These are phyloP conservation scores for Calycopis cecrops DNA, from an alignment of 1,140 invertebrate species.

Conservation along the genomic window DNA sequence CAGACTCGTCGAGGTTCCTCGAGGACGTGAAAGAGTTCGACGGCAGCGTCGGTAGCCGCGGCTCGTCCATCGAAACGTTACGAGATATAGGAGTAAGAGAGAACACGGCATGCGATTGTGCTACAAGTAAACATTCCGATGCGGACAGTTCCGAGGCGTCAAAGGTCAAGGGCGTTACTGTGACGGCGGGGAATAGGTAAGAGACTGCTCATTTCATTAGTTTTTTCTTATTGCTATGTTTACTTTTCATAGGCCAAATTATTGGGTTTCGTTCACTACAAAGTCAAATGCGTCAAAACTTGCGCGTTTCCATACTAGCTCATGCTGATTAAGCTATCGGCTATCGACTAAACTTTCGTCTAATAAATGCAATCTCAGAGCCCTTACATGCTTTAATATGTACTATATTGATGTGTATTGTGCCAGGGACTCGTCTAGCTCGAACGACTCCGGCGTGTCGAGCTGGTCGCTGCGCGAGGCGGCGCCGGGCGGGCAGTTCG, in stretches of 20 bases:
- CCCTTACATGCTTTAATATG: too few relatives aligned
- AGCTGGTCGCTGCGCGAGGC: conserved; percentile 78
- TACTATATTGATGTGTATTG: conserved; percentile 2
- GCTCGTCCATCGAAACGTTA: conserved; percentile 68
- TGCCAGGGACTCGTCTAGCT: conserved; percentile 87
- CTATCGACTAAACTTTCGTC: too few relatives aligned
- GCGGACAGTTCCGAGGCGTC: conserved; percentile 59
- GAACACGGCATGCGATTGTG: conserved; percentile 38
- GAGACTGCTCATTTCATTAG: too few relatives aligned
- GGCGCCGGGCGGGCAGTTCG: conserved; percentile 77
- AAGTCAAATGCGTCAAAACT: too few relatives aligned
- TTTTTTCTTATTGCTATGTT: too few relatives aligned
- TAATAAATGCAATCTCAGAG: too few relatives aligned
- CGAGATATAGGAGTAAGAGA: conserved; percentile 50
- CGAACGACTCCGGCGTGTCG: conserved; percentile 88
- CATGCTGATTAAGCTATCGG: too few relatives aligned
- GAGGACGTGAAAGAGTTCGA: conserved; percentile 76
- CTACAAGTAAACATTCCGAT: conserved; percentile 46
- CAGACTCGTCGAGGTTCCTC: conserved; percentile 80
- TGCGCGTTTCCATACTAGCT: too few relatives aligned
- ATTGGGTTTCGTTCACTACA: too few relatives aligned
- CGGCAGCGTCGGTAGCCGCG: conserved; percentile 54
- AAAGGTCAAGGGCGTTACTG: conserved; percentile 31
- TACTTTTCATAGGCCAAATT: too few relatives aligned
- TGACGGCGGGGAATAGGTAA: conserved; percentile 77